A percentile compares a stretch with the other conserved stretches of the same genome.
Evolutionary conservation across 2,797 vertebrate species (phyloP).

Genomic region (Acipenser ruthenus): DNA sequence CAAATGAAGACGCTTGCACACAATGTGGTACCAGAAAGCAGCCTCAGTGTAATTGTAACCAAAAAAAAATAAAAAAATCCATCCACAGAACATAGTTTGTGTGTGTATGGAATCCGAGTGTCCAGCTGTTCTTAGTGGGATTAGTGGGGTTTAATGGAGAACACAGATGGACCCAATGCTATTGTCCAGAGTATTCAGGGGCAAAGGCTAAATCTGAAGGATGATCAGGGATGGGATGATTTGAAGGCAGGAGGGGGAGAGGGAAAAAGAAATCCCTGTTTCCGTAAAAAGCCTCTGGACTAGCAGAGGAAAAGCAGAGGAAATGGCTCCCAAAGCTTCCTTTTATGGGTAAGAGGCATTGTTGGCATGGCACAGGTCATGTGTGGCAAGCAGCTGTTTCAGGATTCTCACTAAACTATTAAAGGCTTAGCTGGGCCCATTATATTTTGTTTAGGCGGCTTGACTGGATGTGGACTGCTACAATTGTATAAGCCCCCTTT

Average conservation of each 20-base stretch:
- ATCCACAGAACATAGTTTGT: constrained; percentile 32
- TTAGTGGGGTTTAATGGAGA: constrained; percentile 60
- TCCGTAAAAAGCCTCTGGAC: constrained; percentile 27
- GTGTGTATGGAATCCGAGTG: constrained; percentile 29
- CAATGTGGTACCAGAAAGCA: constrained; percentile 23
- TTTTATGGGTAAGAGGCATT: constrained; percentile 38
- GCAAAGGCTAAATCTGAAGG: constrained; percentile 53
- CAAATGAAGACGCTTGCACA: constrained; percentile 29
- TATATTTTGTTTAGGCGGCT: constrained; percentile 43
- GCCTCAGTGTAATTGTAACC: constrained; percentile 36
- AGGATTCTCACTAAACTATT: constrained; percentile 46
- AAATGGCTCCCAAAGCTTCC: constrained; percentile 38
- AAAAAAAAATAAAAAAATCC: constrained; percentile 1
- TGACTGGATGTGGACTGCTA: constrained; percentile 48
- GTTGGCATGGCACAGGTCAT: constrained; percentile 41
- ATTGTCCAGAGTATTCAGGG: constrained; percentile 49
- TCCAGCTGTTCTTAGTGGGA: constrained; percentile 62
- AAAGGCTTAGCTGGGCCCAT: constrained; percentile 38
- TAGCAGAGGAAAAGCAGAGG: constrained; percentile 28
- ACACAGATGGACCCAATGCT: constrained; percentile 56
- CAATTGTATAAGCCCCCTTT: constrained; percentile 47
- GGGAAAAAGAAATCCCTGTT: constrained; percentile 32
- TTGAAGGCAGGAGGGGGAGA: constrained; percentile 19
- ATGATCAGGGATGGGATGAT: constrained; percentile 40
- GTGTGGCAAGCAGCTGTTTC: constrained; percentile 45